These are phyloP conservation scores for Tetragnatha montana DNA, from an alignment of 2,888 invertebrate species.

Conservation along the genomic window DNA sequence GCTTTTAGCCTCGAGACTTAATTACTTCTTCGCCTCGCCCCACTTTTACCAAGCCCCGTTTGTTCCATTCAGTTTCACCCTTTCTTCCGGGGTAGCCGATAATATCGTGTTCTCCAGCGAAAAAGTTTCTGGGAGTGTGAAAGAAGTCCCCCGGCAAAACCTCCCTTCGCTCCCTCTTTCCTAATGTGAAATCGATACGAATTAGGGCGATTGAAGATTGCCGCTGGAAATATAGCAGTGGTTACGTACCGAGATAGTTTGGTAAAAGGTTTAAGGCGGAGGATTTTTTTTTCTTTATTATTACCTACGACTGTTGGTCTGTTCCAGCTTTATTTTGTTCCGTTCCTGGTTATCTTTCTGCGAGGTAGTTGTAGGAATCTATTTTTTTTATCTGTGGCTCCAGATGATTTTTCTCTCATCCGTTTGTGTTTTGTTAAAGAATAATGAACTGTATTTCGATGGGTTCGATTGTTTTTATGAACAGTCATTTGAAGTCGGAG, in stretches of 20 bases:
- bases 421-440: background rate
- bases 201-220: conserved; percentile 42
- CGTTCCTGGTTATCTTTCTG: background rate
- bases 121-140: background rate
- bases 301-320: background rate
- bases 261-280: background rate
- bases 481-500: too few species aligned
- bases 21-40: background rate
- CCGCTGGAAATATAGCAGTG: conserved; percentile 26
- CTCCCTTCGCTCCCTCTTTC: background rate
- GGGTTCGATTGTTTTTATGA: too few species aligned
- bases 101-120: background rate
- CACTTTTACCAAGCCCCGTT: background rate
- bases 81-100: background rate
- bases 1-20: too few species aligned
- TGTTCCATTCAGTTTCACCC: background rate
- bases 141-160: background rate
- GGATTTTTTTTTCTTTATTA: background rate
- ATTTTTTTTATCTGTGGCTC: background rate
- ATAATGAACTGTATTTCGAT: background rate
- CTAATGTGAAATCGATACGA: conserved; percentile 65
- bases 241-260: background rate
- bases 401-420: background rate
- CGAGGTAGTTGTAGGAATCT: background rate
- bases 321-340: background rate